Base-by-base conservation (phyloP, 2,888 invertebrate species). In the Chloromyia formosa region DNA sequence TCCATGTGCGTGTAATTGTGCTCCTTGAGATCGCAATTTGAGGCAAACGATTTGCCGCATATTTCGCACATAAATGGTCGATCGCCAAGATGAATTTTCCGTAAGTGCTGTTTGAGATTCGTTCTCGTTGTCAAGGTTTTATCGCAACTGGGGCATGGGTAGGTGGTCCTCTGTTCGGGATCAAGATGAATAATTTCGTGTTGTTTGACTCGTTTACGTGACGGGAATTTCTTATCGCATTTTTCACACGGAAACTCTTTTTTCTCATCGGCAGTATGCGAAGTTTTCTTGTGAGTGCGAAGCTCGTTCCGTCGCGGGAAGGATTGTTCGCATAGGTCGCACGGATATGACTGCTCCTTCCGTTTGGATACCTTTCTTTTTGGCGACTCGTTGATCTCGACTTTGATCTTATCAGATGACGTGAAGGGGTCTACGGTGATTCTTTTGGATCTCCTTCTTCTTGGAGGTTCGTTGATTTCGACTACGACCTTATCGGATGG, bases 1-100 rank as follows among this genome's bases (percentile, higher is more conserved):
- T 86, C 85, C n/a, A 86, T 85, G 76, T 88, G 87, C 1, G 85
- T 86, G 4, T 86, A 81, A 75, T 86, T 84, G 79, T 88, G 87
- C 76, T 87, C 87, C 54, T 85, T 86, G 0, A 87, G 79, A 1
- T 87, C 86, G 1, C 87, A 86, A 61, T 85, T 84, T 2, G 87
- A 86, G 40, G 86, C 86, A 20, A 87, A 83, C 12, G 85, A 83
- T 74, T 86, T 84, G 0, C 87, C 87, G 78, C 87, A 87, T 74
- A 84, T 82, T 75, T 87, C 86, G 76, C 87, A 87, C 14, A 86
- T 83, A 76, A 82, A 87, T 0, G 86, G 86, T 73, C 86, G 83
- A 12, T 81, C 80, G 49, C 83, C 83, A 1, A 81, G 79, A 74
- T 85, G 85, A 58, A 74, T 58, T 22, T 66, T 56, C n/a, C 56